phyloP scores from a whole-genome alignment of 92 coral and sea anemone species.

The Parazoanthus darwini region DNA sequence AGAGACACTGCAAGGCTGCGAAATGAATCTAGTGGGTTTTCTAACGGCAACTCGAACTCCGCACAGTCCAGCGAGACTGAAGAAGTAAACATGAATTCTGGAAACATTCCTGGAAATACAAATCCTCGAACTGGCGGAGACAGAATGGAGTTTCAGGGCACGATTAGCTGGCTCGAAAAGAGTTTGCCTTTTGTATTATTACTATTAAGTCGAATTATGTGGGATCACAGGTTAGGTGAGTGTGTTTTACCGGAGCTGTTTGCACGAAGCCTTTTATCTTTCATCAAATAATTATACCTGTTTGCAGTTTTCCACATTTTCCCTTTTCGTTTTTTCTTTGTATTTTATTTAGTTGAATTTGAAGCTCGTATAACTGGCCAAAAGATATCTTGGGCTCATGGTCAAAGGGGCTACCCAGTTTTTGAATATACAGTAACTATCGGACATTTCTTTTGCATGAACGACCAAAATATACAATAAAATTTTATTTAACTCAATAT shows the following conservation, averaged over 20 bases:
- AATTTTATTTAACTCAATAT: too few species aligned
- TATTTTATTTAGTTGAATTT: too few species aligned
- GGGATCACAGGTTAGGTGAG: slow-evolving; percentile 97
- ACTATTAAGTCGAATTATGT: slow-evolving; percentile 95
- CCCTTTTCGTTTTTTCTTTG: too few species aligned
- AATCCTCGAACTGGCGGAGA: slow-evolving; percentile 74
- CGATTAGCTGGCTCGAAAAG: slow-evolving; percentile 89
- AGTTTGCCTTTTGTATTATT: slow-evolving; percentile 91
- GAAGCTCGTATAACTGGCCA: too few species aligned
- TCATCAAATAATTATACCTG: not conserved
- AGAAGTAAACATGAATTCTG: slow-evolving; percentile 59
- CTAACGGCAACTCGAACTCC: slow-evolving; percentile 67
- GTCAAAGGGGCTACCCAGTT: too few species aligned
- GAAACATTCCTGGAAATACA: slow-evolving; percentile 55
- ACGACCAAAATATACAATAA: too few species aligned
- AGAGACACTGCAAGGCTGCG: slow-evolving; percentile 58
- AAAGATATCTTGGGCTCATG: too few species aligned
- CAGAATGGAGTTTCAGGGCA: slow-evolving; percentile 94
- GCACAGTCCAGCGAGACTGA: slow-evolving; percentile 82
- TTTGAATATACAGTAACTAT: too few species aligned
- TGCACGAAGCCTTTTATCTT: too few species aligned
- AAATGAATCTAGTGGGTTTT: slow-evolving; percentile 59
- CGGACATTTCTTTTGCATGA: too few species aligned
- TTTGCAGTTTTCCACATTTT: not conserved
- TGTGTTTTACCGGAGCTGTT: not conserved